Evolutionary conservation across 2,888 invertebrate genomes (phyloP), one percentile per base, ranked within the genome.

Genomic region (Anoncus sp.): DNA sequence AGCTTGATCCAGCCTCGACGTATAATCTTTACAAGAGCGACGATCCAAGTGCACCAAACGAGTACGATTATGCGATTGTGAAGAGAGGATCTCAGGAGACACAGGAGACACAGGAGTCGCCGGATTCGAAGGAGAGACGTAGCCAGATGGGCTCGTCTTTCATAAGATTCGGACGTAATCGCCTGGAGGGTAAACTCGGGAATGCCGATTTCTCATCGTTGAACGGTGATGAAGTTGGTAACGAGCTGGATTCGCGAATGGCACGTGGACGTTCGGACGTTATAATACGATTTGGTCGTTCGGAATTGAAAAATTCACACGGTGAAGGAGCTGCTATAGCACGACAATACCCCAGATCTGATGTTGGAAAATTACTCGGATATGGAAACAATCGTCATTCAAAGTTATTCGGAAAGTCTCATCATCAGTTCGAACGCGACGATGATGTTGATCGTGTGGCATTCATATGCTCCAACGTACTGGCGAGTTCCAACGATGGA

Each of bases 241-340:
- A 82, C 40, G 62, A 79, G 1, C 72, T 79, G 1, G 81, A 80
- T 40, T 38, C 80, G 59, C 66, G 51, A 81, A 77, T 65, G 22
- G 75, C 85, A 0, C 85, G 88, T 16, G 86, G 87, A 7, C 81
- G 87, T 51, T 85, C 90, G 6, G 90, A 90, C 70, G 84, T 88
- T 22, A 86, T 90, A 51, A 90, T 91, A 53, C 85, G 91, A 24
- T 90, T 90, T 66, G 91, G 91, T 0, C 85, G 91, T 1, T 83
- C 88, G 1, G 86, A 85, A 0, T 74, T 69, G 43, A 88, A 87
- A 40, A 69, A 72, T 47, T 31, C 22, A 14, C 65, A 20, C 0
- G 38, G n/a, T 18, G n/a, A n/a, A 40, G 9, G 27, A 3, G 3
- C 3, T n/a, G 5, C 43, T 51, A 6, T 20, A 49, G 14, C 75